Evolutionary conservation across 2,797 vertebrate genomes (phyloP).

Genomic region (Furcifer pardalis): DNA sequence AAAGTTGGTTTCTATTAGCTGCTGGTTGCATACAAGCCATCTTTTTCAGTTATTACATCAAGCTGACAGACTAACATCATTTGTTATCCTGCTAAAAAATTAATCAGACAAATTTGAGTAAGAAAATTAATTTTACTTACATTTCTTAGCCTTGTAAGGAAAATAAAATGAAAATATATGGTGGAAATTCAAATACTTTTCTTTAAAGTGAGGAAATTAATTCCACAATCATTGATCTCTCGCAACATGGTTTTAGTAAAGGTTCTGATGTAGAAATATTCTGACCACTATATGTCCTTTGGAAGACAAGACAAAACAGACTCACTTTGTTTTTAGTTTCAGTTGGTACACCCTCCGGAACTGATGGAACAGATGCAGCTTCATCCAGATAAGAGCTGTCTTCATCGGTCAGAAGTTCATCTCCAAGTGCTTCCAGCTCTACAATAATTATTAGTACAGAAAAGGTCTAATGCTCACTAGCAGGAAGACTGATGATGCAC

Average conservation of each 20-base stretch:
- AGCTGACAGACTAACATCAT: neutral
- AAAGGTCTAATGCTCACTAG: neutral
- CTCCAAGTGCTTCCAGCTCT: slow-evolving; percentile 95
- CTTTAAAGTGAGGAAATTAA: neutral
- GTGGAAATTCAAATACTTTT: neutral
- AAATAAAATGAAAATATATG: neutral
- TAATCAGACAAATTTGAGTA: neutral
- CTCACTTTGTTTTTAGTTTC: slow-evolving; percentile 90
- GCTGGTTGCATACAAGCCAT: neutral
- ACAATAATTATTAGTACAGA: slow-evolving; percentile 53
- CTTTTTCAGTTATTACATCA: neutral
- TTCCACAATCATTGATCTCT: neutral
- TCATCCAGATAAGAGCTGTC: slow-evolving; percentile 97
- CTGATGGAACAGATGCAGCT: slow-evolving; percentile 88
- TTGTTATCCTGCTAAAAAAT: neutral
- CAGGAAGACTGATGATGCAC: slow-evolving; percentile 2
- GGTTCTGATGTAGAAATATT: neutral
- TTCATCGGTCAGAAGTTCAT: slow-evolving; percentile 93
- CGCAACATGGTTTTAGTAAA: neutral
- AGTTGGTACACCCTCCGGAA: slow-evolving; percentile 90
- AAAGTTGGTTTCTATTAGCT: neutral
- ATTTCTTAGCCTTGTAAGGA: neutral
- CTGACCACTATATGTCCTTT: neutral
- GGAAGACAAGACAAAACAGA: neutral
- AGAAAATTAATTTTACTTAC: neutral